Evolutionary conservation across 2,113 vertebrate genomes (phyloP).

Genomic region (Hydropotes inermis): DNA sequence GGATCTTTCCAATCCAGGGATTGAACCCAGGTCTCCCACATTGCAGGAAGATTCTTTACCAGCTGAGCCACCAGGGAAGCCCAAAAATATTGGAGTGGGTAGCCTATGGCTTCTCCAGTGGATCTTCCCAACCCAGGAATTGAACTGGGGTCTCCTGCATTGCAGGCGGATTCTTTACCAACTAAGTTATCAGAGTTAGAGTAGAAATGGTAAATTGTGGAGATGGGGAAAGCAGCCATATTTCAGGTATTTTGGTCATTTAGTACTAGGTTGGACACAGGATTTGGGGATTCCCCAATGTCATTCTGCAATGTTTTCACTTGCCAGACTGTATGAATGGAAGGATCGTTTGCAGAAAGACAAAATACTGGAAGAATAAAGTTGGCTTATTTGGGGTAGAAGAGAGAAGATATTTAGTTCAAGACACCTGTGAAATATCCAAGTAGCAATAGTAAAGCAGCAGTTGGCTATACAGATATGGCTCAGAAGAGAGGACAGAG

Average conservation of each 20-base stretch:
- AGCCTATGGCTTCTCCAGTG: not conserved
- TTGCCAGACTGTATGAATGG: not conserved
- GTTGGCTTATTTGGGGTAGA: not conserved
- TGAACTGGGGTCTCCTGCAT: not conserved
- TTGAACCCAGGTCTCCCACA: not conserved
- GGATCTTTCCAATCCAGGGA: not conserved
- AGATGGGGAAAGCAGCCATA: not conserved
- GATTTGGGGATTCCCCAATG: not conserved
- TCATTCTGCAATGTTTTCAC: not conserved
- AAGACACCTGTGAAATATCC: not conserved
- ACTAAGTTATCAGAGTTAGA: not conserved
- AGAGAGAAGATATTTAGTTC: not conserved
- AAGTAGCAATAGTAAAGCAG: not conserved
- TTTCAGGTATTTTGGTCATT: not conserved
- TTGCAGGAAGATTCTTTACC: not conserved
- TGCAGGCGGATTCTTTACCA: not conserved
- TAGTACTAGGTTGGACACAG: not conserved
- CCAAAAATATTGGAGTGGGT: not conserved
- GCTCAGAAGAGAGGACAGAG: not conserved
- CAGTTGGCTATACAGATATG: not conserved
- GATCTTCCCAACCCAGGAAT: not conserved
- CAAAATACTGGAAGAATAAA: not conserved
- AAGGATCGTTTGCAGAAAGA: not conserved
- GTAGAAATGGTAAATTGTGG: not conserved
- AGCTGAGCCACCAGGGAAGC: not conserved